Percentiles rank a stretch among this genome's conserved stretches.
Conservation (phyloP, 92 coral and sea anemone genomes). For the Epizoanthus rinbou region DNA sequence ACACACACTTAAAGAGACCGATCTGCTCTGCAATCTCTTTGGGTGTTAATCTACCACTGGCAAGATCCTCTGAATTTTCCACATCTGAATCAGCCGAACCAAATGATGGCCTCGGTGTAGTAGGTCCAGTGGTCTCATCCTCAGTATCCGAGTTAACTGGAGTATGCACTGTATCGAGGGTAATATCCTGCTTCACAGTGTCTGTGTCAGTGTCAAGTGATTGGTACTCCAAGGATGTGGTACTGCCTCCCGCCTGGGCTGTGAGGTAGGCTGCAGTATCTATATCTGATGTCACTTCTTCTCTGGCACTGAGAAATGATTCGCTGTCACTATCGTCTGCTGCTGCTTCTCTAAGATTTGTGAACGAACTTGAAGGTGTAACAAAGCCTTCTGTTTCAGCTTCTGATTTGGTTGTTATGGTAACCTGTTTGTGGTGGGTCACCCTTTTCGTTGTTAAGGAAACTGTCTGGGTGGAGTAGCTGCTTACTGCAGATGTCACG, state of each 20-base stretch:
- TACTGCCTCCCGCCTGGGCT: conserved; percentile 65
- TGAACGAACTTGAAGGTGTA: conserved; percentile 6
- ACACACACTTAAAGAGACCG: conserved; percentile 42
- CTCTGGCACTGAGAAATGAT: conserved; percentile 87
- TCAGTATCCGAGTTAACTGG: conserved; percentile 86
- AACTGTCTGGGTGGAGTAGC: conserved; percentile 15
- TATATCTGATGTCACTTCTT: conserved; percentile 84
- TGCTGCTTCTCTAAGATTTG: background rate
- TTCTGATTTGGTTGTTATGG: background rate
- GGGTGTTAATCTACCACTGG: background rate
- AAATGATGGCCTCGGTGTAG: conserved; percentile 39
- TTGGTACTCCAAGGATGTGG: conserved; percentile 71
- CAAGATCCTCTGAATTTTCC: conserved; percentile 12
- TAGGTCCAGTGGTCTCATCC: conserved; percentile 49
- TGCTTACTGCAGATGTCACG: background rate
- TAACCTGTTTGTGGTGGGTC: background rate
- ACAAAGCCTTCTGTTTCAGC: conserved; percentile 7
- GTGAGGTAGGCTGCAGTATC: conserved; percentile 80
- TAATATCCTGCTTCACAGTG: conserved; percentile 42
- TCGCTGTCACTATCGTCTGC: conserved; percentile 77
- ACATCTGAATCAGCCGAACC: background rate
- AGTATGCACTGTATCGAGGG: conserved; percentile 55
- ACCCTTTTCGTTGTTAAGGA: conserved; percentile 7
- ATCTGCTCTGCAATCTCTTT: conserved; percentile 34
- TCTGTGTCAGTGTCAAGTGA: conserved; percentile 59